Base-by-base conservation (phyloP, 1,140 invertebrate species). In the Vanessa atalanta region DNA sequence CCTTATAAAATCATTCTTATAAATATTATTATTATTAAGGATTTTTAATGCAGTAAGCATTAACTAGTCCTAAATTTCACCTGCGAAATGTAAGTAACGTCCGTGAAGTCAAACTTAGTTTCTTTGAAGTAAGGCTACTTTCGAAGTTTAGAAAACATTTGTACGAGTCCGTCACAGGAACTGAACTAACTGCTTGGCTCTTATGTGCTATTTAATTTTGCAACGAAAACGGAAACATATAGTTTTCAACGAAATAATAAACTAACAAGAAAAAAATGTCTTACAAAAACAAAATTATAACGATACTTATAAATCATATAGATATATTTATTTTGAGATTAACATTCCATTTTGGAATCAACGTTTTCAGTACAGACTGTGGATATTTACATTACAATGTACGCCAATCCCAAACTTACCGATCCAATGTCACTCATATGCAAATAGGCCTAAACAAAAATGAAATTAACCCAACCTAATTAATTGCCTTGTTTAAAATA, bases 351-450 rank as follows among this genome's bases (percentile, higher is more conserved):
- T 47, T 47, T 47, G 47, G 20, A 14, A 50, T 50, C 1, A 50
- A 50, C 48, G 48, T 43, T 43, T 43, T 43, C 37, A 43, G 37
- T 43, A 43, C 37, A n/a, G 51, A n/a, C 51, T 55, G 15, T 55
- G 51, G 4, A 3, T 23, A 69, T 69, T 69, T 57, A 31, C 66
- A 69, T 69, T 57, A 69, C 51, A 69, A 69, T 69, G 43, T 47
- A 60, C 11, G n/a, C 37, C 66, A 47, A 14, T 15, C 53, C 31
- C 15, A 31, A 60, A 60, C 20, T 61, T 61, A 37, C 53, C 11
- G 11, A 37, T 37, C 12, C 20, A 6, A 14, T 5, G n/a, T 16
- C n/a, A 47, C 31, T 68, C 66, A 57, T 69, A 69, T 69, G 66
- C 66, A 69, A 69, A 69, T 69, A 57, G 14, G 3, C 7, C 53